A percentile compares a stretch with the other conserved stretches of the same genome.
phyloP scores from a whole-genome alignment of 2,113 vertebrate species.

The Heterochromis multidens region DNA sequence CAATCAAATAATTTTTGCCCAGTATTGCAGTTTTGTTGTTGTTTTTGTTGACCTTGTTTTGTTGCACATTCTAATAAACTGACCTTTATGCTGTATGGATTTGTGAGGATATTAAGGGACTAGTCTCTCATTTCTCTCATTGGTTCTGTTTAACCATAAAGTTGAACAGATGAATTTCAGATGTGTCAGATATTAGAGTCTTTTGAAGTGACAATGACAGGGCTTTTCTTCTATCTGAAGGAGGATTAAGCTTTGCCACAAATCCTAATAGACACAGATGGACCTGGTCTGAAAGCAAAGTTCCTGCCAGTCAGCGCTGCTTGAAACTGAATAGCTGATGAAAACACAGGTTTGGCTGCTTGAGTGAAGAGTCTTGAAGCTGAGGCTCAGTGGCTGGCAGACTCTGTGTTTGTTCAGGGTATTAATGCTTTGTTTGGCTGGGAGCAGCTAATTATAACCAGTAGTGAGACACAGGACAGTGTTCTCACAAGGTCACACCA shows the following conservation, averaged over 20 bases:
- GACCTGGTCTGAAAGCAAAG: neutral
- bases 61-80: neutral
- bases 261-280: neutral
- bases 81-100: neutral
- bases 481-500: neutral
- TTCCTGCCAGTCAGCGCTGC: neutral
- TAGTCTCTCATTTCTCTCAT: fast-evolving
- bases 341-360: neutral
- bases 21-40: neutral
- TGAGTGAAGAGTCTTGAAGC: neutral
- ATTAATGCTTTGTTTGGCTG: conserved; percentile 65
- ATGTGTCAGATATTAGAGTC: neutral
- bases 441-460: conserved; percentile 27
- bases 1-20: neutral
- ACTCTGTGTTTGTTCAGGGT: conserved; percentile 59
- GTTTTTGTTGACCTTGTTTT: neutral
- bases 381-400: neutral
- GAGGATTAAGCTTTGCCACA: neutral
- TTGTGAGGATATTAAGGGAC: neutral
- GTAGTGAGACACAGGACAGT: neutral
- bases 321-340: neutral
- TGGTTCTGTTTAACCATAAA: neutral
- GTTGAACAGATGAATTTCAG: neutral
- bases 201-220: neutral
- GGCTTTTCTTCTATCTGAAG: neutral